These are phyloP conservation scores for Petrocephalus zakoni DNA, from an alignment of 2,113 vertebrate genomes.

Conservation along the genomic window DNA sequence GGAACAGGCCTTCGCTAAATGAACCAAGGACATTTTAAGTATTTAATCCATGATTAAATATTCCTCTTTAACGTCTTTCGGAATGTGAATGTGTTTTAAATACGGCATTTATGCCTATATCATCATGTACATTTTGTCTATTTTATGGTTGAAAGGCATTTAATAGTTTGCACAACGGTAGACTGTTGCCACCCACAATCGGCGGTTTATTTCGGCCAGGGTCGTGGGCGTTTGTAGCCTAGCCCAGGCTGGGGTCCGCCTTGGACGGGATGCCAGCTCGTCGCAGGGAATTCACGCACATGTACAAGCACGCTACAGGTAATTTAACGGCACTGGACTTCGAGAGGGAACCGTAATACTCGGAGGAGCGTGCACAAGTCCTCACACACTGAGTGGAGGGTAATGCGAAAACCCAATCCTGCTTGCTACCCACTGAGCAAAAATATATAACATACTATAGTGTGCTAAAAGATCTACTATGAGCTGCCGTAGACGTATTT, in stretches of 20 bases:
- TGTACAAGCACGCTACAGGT: neutral
- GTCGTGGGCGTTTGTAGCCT: neutral
- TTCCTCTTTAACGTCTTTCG: neutral
- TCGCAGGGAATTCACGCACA: neutral
- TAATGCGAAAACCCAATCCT: neutral
- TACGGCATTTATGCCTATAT: neutral
- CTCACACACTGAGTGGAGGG: neutral
- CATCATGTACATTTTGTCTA: neutral
- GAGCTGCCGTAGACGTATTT: neutral
- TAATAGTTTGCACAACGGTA: neutral
- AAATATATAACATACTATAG: neutral
- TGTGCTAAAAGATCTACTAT: neutral
- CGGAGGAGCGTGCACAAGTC: neutral
- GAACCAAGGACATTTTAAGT: neutral
- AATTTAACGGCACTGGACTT: neutral
- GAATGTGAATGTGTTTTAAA: neutral
- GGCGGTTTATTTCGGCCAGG: neutral
- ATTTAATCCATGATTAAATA: neutral
- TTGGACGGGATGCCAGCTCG: neutral
- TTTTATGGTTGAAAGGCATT: neutral
- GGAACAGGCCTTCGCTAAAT: neutral
- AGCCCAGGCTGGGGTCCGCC: neutral
- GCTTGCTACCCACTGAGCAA: neutral
- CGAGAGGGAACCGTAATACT: neutral
- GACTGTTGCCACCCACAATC: neutral